Evolutionary conservation across 2,888 invertebrate genomes (phyloP).

Genomic region (Agriopis marginaria): DNA sequence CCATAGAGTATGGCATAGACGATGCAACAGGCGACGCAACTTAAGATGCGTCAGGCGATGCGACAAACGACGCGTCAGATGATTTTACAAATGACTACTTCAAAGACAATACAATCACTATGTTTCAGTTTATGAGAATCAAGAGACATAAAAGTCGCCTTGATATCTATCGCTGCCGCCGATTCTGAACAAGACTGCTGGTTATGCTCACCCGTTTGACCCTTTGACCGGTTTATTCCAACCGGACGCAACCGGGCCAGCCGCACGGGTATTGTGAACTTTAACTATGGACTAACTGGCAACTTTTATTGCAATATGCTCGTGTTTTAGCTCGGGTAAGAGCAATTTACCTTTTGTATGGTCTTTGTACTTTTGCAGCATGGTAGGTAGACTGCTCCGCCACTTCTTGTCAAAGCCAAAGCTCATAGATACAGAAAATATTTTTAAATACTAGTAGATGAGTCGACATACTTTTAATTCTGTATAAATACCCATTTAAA

Average conservation of each 20-base stretch:
- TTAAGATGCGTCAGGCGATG: neutral
- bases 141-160: neutral
- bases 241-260: slow-evolving; percentile 25
- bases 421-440: slow-evolving; percentile 1
- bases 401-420: slow-evolving; percentile 29
- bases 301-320: slow-evolving; percentile 41
- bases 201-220: slow-evolving; percentile 29
- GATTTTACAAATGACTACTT: neutral
- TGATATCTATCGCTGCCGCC: neutral
- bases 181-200: slow-evolving; percentile 6
- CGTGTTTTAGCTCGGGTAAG: slow-evolving; percentile 33
- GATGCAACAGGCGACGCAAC: neutral
- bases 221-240: slow-evolving; percentile 39
- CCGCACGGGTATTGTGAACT: slow-evolving; percentile 30
- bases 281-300: slow-evolving; percentile 34
- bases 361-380: slow-evolving; percentile 23
- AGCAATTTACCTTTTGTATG: slow-evolving; percentile 36
- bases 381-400: slow-evolving; percentile 11
- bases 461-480: neutral
- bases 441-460: too few relatives aligned
- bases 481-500: neutral
- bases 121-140: neutral
- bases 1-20: neutral
- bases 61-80: neutral
- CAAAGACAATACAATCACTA: neutral